These are phyloP conservation scores for Ophioninae sp. DNA, from an alignment of 2,888 invertebrate genomes.

Conservation along the genomic window DNA sequence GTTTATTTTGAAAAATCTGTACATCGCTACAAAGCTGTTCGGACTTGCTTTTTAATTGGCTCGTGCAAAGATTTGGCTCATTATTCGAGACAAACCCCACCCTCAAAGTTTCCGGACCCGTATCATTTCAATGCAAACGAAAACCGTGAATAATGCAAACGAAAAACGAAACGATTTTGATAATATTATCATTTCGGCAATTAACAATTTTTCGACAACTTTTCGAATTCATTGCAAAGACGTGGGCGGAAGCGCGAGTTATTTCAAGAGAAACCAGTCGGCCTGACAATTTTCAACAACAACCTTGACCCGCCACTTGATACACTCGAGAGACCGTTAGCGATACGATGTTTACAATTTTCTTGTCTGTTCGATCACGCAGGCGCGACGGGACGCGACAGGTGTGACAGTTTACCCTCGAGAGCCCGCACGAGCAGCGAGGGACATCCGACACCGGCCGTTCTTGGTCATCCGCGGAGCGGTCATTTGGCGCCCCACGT, in stretches of 20 bases:
- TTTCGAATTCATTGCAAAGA: not conserved
- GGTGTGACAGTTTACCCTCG: slow-evolving; percentile 92
- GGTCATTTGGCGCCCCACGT: slow-evolving; percentile 80
- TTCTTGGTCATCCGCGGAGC: slow-evolving; percentile 77
- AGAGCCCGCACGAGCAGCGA: slow-evolving; percentile 87
- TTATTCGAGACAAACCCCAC: too few relatives aligned
- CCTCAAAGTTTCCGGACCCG: too few relatives aligned
- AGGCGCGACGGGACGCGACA: slow-evolving; percentile 84
- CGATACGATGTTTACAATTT: not conserved
- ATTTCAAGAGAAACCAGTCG: not conserved
- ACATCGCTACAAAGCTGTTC: too few relatives aligned
- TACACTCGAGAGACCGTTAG: not conserved
- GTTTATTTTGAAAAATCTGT: too few relatives aligned
- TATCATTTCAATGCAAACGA: too few relatives aligned
- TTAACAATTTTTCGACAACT: not conserved
- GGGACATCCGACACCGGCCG: slow-evolving; percentile 80
- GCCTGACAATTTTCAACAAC: not conserved
- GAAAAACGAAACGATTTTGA: too few relatives aligned
- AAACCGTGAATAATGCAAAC: too few relatives aligned
- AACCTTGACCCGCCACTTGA: not conserved
- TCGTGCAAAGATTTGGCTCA: too few relatives aligned
- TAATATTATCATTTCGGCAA: not conserved
- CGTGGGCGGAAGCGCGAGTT: not conserved
- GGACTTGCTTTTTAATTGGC: too few relatives aligned
- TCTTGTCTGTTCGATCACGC: slow-evolving; percentile 41